Conservation (phyloP, 1,140 invertebrate genomes). For the Panagrolaimus sp. region DNA sequence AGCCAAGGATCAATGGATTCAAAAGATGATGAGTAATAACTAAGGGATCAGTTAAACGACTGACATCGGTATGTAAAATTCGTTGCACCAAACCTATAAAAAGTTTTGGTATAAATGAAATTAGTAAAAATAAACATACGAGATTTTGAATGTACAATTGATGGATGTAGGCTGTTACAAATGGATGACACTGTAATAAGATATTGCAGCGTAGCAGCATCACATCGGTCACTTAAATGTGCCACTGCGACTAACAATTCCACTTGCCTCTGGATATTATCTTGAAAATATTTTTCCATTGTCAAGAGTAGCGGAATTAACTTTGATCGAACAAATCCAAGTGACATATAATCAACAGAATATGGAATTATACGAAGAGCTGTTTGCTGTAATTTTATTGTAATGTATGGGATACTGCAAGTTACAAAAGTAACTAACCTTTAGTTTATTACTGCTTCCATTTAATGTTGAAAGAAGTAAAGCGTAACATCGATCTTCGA, state of each 20-base stretch:
- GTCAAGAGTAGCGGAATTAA: conserved; percentile 42
- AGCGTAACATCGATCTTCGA: conserved; percentile 43
- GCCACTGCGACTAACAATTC: conserved; percentile 48
- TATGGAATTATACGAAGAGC: conserved; percentile 42
- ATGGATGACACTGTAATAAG: conserved; percentile 41
- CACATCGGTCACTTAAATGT: conserved; percentile 55
- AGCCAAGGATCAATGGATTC: conserved; percentile 47
- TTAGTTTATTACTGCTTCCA: neutral
- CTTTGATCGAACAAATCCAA: conserved; percentile 43
- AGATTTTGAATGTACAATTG: conserved; percentile 52
- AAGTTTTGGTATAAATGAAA: too few relatives aligned
- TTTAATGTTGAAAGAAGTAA: conserved; percentile 25
- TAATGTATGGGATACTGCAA: too few relatives aligned
- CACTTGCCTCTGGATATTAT: conserved; percentile 53
- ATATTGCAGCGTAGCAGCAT: conserved; percentile 38
- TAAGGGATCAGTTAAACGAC: conserved; percentile 41
- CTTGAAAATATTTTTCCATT: conserved; percentile 46
- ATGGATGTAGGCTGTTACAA: conserved; percentile 50
- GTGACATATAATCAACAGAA: conserved; percentile 49
- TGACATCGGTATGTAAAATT: conserved; percentile 49
- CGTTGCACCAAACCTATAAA: conserved; percentile 41
- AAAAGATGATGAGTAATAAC: conserved; percentile 47
- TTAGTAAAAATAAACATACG: neutral
- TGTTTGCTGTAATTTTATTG: conserved; percentile 34
- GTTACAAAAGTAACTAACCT: too few relatives aligned